Evolutionary conservation across 2,888 invertebrate genomes (phyloP).

Genomic region (Oligia latruncula): DNA sequence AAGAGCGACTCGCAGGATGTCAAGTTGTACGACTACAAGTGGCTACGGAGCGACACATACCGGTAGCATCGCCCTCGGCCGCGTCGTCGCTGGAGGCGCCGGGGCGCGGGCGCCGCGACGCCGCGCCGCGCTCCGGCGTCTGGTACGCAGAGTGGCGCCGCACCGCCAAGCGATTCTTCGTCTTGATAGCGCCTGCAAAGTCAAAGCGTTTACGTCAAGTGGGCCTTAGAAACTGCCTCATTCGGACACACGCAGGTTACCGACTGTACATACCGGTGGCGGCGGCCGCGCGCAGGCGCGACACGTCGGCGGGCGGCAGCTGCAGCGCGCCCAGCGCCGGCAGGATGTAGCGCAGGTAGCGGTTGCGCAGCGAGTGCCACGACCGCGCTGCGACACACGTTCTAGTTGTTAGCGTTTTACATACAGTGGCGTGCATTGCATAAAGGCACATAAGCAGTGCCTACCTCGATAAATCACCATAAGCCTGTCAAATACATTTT

Average conservation of each 20-base stretch:
- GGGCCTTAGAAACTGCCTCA: not conserved
- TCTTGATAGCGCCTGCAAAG: constrained; percentile 26
- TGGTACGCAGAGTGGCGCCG: constrained; percentile 65
- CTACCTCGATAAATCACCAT: too few relatives aligned
- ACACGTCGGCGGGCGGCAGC: constrained; percentile 68
- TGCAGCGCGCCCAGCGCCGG: constrained; percentile 76
- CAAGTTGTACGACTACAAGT: too few relatives aligned
- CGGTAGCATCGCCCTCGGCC: not conserved
- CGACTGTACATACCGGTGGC: constrained; percentile 37
- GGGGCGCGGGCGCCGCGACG: too few relatives aligned
- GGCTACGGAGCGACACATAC: not conserved
- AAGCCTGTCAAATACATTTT: too few relatives aligned
- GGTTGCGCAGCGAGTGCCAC: constrained; percentile 87
- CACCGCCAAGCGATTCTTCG: not conserved
- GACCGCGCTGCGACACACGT: constrained; percentile 72
- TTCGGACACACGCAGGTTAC: too few relatives aligned
- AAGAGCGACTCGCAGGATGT: too few relatives aligned
- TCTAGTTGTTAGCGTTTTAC: not conserved
- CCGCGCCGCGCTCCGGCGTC: constrained; percentile 16
- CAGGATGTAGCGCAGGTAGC: constrained; percentile 85
- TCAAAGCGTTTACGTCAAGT: too few relatives aligned
- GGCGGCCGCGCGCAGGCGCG: constrained; percentile 73
- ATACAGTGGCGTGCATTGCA: too few relatives aligned
- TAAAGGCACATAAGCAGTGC: too few relatives aligned
- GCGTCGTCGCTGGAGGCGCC: not conserved